Percentiles rank a stretch among this genome's conserved stretches.
These are phyloP conservation scores for Agrilus planipennis DNA, from an alignment of 1,140 invertebrate genomes.

Conservation along the genomic window DNA sequence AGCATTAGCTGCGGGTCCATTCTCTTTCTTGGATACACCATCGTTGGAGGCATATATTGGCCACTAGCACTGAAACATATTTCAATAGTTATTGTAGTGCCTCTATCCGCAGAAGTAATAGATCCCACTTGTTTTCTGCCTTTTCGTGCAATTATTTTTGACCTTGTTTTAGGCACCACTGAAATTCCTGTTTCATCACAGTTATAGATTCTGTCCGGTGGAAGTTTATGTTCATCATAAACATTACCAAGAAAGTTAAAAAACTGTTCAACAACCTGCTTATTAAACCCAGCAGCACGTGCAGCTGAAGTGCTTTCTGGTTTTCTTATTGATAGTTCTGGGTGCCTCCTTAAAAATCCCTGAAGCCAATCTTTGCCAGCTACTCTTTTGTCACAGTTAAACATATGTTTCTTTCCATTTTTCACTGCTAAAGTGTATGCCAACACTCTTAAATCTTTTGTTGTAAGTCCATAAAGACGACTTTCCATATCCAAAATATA, in stretches of 20 bases:
- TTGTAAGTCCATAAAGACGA: constrained; percentile 17
- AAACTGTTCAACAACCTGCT: constrained; percentile 27
- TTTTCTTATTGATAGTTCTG: constrained; percentile 28
- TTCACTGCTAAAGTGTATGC: constrained; percentile 15
- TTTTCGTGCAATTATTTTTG: constrained; percentile 21
- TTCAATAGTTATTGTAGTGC: background rate
- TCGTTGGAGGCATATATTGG: constrained; percentile 18
- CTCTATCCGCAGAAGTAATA: background rate
- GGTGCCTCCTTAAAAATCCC: constrained; percentile 34
- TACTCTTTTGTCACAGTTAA: constrained; percentile 17
- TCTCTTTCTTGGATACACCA: constrained; percentile 20
- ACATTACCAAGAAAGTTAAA: constrained; percentile 17
- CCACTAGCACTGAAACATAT: background rate
- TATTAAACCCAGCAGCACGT: constrained; percentile 37
- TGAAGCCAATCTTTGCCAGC: constrained; percentile 36
- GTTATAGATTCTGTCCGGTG: constrained; percentile 25
- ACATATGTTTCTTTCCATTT: constrained; percentile 15
- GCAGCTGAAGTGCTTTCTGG: constrained; percentile 35
- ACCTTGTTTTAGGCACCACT: constrained; percentile 29
- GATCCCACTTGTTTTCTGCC: background rate
- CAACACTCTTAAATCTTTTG: constrained; percentile 11
- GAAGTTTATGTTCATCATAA: constrained; percentile 1
- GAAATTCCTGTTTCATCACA: constrained; percentile 35
- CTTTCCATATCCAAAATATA: constrained; percentile 13
- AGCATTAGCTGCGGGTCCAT: constrained; percentile 15